Evolutionary conservation across 1,140 invertebrate species (phyloP).

Genomic region (Cydia fagiglandana): DNA sequence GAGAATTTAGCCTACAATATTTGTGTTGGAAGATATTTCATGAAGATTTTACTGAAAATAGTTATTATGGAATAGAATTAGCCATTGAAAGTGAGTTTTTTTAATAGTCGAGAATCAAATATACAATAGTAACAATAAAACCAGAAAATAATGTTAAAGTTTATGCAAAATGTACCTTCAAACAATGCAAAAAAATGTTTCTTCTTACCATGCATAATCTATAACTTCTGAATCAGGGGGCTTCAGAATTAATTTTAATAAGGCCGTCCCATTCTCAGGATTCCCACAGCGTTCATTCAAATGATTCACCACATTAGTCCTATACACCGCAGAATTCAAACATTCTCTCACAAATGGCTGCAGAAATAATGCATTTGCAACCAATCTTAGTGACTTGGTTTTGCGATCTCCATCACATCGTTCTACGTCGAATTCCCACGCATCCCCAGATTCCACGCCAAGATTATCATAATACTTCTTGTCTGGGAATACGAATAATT

Average conservation of each 20-base stretch:
- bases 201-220: slow-evolving; percentile 84
- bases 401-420: slow-evolving; percentile 31
- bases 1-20: too few relatives aligned
- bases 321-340: slow-evolving; percentile 57
- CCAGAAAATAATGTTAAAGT: too few relatives aligned
- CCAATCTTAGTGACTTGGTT: slow-evolving; percentile 49
- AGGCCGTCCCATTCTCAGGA: slow-evolving; percentile 51
- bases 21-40: too few relatives aligned
- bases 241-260: slow-evolving; percentile 68
- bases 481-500: slow-evolving; percentile 52
- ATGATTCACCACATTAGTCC: slow-evolving; percentile 56
- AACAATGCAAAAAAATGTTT: slow-evolving; percentile 13
- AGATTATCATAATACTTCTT: slow-evolving; percentile 48
- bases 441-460: slow-evolving; percentile 49
- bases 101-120: too few relatives aligned
- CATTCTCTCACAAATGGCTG: slow-evolving; percentile 66
- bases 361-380: slow-evolving; percentile 55
- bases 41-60: too few relatives aligned
- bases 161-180: too few relatives aligned
- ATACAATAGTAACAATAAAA: too few relatives aligned
- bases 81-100: too few relatives aligned
- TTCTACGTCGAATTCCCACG: slow-evolving; percentile 37
- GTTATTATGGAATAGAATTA: too few relatives aligned
- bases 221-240: slow-evolving; percentile 82
- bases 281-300: slow-evolving; percentile 48